Evolutionary conservation across 2,888 invertebrate species (phyloP).

Genomic region (Netelia virgata): DNA sequence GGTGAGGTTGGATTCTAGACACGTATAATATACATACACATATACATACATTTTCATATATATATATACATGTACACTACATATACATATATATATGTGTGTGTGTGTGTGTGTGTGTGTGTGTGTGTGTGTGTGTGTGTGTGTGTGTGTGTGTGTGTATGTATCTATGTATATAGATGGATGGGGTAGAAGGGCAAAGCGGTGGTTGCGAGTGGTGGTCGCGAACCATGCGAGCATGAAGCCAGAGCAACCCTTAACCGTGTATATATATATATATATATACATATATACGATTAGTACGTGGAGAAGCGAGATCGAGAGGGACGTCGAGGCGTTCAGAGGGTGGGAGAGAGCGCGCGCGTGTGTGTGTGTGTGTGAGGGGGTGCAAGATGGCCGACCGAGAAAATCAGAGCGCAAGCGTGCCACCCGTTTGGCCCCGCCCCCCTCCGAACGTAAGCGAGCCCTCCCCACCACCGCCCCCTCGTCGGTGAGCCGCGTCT

Average conservation of each 20-base stretch:
- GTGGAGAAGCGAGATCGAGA: constrained; percentile 13
- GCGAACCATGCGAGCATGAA: constrained; percentile 76
- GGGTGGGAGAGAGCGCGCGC: not conserved
- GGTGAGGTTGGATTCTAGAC: not conserved
- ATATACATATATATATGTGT: too few relatives aligned
- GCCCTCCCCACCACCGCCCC: constrained; percentile 61
- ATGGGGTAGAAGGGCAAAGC: constrained; percentile 46
- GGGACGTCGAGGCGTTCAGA: not conserved
- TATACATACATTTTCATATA: too few relatives aligned
- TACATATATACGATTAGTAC: constrained; percentile 17
- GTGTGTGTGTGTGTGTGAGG: constrained; percentile 55
- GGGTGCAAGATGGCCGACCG: constrained; percentile 80
- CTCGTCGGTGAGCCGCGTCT: constrained; percentile 39
- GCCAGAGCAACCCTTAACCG: constrained; percentile 39
- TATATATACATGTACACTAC: not conserved
- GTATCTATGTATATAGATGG: too few relatives aligned
- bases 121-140: too few relatives aligned
- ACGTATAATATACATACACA: too few relatives aligned
- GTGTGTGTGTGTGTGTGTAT: too few relatives aligned
- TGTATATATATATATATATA: constrained; percentile 31
- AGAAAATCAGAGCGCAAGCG: constrained; percentile 77
- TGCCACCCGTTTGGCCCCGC: constrained; percentile 71
- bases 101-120: too few relatives aligned
- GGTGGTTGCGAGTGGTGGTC: constrained; percentile 81
- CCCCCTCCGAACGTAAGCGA: constrained; percentile 60